Evolutionary conservation across 2,888 invertebrate species (phyloP).

Genomic region (Gymnocheta viridis): DNA sequence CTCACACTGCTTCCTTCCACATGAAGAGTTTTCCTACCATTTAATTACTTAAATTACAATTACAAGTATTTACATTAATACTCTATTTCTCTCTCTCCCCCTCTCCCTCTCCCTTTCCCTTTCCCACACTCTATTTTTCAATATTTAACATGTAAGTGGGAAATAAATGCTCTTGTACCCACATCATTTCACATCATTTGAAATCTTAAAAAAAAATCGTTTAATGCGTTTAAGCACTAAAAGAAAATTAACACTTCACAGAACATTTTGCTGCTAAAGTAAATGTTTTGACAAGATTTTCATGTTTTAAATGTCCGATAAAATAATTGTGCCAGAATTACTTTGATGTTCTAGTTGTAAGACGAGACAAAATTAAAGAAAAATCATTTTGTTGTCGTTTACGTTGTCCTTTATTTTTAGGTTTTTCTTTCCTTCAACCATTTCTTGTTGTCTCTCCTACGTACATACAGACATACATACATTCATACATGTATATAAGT

Average conservation of each 20-base stretch:
- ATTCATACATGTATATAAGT: neutral
- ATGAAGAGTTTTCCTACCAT: neutral
- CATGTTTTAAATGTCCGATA: slow-evolving; percentile 52
- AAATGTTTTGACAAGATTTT: slow-evolving; percentile 57
- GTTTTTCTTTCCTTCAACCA: neutral
- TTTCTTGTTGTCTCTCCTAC: neutral
- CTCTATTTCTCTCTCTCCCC: neutral
- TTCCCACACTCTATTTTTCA: neutral
- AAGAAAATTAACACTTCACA: slow-evolving; percentile 25
- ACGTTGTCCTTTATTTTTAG: neutral
- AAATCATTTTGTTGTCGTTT: slow-evolving; percentile 18
- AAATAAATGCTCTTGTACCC: slow-evolving; percentile 21
- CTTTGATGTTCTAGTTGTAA: slow-evolving; percentile 46
- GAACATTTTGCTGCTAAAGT: slow-evolving; percentile 16
- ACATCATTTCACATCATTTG: slow-evolving; percentile 40
- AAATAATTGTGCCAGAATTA: slow-evolving; percentile 56
- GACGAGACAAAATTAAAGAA: slow-evolving; percentile 41
- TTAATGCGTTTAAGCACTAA: slow-evolving; percentile 25
- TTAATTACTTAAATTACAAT: slow-evolving; percentile 33
- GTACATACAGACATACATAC: neutral
- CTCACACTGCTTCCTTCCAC: neutral
- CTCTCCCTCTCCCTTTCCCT: neutral
- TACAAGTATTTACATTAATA: slow-evolving; percentile 44
- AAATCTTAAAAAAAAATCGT: slow-evolving; percentile 12
- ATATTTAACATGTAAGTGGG: neutral